Evolutionary conservation across 2,797 vertebrate species (phyloP).

Genomic region (Phylloscopus collybita): DNA sequence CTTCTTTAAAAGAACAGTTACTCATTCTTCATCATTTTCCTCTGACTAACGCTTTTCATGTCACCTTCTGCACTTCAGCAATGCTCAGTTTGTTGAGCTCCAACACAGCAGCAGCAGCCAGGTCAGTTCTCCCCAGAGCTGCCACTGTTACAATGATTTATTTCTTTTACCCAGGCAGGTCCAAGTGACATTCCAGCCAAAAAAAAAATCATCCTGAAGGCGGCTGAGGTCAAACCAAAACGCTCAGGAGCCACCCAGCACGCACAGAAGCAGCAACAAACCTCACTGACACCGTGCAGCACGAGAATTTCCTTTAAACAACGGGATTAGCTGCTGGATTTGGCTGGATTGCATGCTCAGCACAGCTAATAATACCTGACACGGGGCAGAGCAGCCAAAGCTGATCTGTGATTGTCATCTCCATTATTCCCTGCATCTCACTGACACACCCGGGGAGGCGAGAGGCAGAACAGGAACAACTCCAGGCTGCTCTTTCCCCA

Average conservation of each 20-base stretch:
- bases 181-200: background rate
- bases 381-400: background rate
- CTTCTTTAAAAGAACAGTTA: background rate
- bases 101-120: background rate
- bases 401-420: background rate
- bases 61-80: background rate
- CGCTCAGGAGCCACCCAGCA: rapidly evolving
- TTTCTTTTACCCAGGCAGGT: background rate
- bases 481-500: background rate
- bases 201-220: background rate
- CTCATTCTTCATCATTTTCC: background rate
- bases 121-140: background rate
- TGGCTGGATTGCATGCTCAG: conserved; percentile 5
- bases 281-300: background rate
- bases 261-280: background rate
- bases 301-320: background rate
- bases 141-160: background rate
- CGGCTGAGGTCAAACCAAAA: background rate
- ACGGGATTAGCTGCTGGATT: conserved; percentile 3
- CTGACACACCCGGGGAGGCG: background rate
- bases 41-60: background rate
- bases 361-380: background rate
- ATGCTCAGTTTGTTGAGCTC: background rate
- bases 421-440: background rate
- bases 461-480: background rate